Base-by-base conservation (phyloP, 2,113 vertebrate species). In the Apeltes quadracus region DNA sequence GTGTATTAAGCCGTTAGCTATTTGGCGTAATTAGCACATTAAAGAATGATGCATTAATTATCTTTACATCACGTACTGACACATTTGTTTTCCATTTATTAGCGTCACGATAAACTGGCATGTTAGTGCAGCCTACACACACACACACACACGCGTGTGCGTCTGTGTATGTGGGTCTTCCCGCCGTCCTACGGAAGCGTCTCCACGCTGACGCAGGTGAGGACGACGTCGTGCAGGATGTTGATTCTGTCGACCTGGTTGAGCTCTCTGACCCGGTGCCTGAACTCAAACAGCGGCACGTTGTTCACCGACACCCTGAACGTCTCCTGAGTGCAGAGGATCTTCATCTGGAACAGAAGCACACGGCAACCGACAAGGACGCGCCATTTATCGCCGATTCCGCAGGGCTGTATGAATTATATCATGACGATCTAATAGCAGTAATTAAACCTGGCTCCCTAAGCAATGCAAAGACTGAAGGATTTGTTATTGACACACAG, bases 251-350 rank as follows among this genome's bases (percentile, higher is more conserved):
- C 87, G 29, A 95, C 92, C 80, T 88, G 91, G 89, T 93, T 94
- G 56, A 95, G 86, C 76, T 94, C 93, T 68, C 69, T 55, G 76
- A 94, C 67, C 20, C 93, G 92, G 81, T 95, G 92, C 50, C 80
- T 78, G 74, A 94, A 95, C 78, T 94, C 93, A 43, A 95, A 93
- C 67, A 90, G 59, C 0, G 92, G 91, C 18, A 89, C 88, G 84
- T 91, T 92, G 89, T 95, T 94, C 41, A 95, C 91, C 0, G 86
- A 89, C 75, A 95, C 92, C 72, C 92, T 90, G 83, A 94, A 95
- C 3, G 88, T 61, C 13, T 83, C 90, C 1, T 84, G 73, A 1
- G 91, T 91, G 82, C 92, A 92, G 74, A 95, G 84, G 85, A 95
- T 92, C 90, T 94, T 94, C 91, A 95, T 94, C 94, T 95, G 83